A percentile compares a stretch with the other conserved stretches of the same genome.
Evolutionary conservation across 2,797 vertebrate genomes (phyloP).

Genomic region (Brotula barbata): DNA sequence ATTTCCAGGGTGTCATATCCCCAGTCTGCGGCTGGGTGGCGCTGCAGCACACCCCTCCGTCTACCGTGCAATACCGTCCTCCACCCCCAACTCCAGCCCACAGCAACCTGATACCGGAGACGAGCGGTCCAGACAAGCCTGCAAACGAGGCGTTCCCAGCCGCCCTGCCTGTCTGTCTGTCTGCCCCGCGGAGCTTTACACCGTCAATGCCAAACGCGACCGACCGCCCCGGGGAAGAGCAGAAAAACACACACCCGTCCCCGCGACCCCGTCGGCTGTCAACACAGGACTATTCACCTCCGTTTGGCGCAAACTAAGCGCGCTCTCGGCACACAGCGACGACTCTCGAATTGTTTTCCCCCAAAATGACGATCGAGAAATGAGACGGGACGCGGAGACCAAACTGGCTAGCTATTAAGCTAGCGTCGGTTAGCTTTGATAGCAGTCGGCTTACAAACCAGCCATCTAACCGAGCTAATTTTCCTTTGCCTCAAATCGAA

Average conservation of each 20-base stretch:
- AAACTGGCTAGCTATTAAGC: constrained; percentile 50
- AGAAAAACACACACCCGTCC: constrained; percentile 35
- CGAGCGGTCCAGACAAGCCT: constrained; percentile 75
- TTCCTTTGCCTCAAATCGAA: constrained; percentile 26
- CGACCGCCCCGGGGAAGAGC: constrained; percentile 49
- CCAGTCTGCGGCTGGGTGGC: constrained; percentile 70
- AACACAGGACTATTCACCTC: constrained; percentile 20
- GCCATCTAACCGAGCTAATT: constrained; percentile 33
- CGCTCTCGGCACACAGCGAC: constrained; percentile 17
- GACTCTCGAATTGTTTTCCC: constrained; percentile 16
- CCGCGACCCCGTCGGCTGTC: constrained; percentile 32
- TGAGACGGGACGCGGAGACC: constrained; percentile 59
- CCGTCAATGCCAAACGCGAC: constrained; percentile 48
- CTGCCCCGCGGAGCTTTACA: constrained; percentile 39
- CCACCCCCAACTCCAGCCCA: constrained; percentile 62
- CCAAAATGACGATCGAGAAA: constrained; percentile 28
- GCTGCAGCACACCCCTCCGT: constrained; percentile 41
- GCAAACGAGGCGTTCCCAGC: constrained; percentile 77
- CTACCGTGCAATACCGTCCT: constrained; percentile 39
- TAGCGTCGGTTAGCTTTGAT: constrained; percentile 52
- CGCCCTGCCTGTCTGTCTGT: constrained; percentile 61
- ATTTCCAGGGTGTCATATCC: constrained; percentile 41
- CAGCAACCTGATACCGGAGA: constrained; percentile 76
- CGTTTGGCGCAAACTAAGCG: not conserved
- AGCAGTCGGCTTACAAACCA: constrained; percentile 37